These are phyloP conservation scores for Olivierus martensii DNA, from an alignment of 1,140 invertebrate species.

Conservation along the genomic window DNA sequence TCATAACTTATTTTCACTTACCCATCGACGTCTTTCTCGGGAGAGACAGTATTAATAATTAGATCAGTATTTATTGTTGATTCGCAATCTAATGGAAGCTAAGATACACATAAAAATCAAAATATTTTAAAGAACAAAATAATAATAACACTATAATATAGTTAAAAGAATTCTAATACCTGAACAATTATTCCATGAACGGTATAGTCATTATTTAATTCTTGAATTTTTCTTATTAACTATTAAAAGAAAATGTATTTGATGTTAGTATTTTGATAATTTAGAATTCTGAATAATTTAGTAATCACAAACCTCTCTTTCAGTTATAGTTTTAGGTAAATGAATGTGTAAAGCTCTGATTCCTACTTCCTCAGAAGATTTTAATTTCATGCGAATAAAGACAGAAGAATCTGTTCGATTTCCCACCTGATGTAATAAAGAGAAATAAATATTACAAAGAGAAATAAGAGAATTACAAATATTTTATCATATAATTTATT, in stretches of 20 bases:
- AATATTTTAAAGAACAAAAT: too few species aligned
- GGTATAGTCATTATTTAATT: conserved; percentile 64
- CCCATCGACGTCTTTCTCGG: conserved; percentile 89
- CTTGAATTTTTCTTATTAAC: conserved; percentile 53
- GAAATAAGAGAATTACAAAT: too few species aligned
- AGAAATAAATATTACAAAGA: too few species aligned
- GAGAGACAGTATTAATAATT: conserved; percentile 67
- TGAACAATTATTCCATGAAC: conserved; percentile 96
- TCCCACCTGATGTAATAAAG: conserved; percentile 77
- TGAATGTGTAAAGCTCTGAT: conserved; percentile 67
- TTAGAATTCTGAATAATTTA: too few species aligned
- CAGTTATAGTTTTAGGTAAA: conserved; percentile 63
- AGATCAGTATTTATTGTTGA: conserved; percentile 66
- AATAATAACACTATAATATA: too few species aligned
- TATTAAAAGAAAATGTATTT: conserved; percentile 40
- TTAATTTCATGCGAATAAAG: conserved; percentile 94
- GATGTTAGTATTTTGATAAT: too few species aligned
- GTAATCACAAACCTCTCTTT: conserved; percentile 50
- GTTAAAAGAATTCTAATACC: conserved; percentile 20
- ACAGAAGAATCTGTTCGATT: conserved; percentile 94
- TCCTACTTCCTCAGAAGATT: conserved; percentile 80
- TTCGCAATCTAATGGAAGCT: conserved; percentile 74
- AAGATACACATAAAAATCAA: conserved; percentile 10
- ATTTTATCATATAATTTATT: too few species aligned
- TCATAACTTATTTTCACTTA: conserved; percentile 29